Percentiles rank a stretch among this genome's conserved stretches.
Evolutionary conservation across 1,140 invertebrate species (phyloP).

Genomic region (Camponotus floridanus): DNA sequence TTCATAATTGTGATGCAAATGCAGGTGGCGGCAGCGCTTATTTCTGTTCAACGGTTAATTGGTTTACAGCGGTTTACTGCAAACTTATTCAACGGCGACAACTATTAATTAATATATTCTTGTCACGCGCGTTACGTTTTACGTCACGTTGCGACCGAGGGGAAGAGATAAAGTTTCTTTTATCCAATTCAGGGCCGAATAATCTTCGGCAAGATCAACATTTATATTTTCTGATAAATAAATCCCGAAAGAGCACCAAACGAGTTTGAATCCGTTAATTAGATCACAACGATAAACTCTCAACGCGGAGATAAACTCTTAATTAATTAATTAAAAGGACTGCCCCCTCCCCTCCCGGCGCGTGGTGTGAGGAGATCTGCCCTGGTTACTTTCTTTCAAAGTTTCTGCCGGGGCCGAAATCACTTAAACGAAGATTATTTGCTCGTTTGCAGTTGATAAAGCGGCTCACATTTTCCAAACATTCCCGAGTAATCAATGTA

Average conservation of each 20-base stretch:
- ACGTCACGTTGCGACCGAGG: neutral
- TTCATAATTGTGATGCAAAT: conserved; percentile 56
- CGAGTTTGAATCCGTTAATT: conserved; percentile 47
- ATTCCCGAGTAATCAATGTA: conserved; percentile 33
- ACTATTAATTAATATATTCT: conserved; percentile 54
- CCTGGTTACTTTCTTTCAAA: conserved; percentile 52
- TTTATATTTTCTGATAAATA: conserved; percentile 59
- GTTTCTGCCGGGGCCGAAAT: conserved; percentile 23
- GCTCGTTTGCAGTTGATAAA: conserved; percentile 17
- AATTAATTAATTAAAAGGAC: conserved; percentile 61
- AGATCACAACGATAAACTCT: conserved; percentile 60
- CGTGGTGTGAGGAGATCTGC: neutral
- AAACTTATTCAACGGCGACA: conserved; percentile 43
- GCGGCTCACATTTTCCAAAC: neutral
- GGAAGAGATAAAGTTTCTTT: conserved; percentile 1
- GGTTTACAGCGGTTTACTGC: conserved; percentile 17
- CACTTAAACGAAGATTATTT: conserved; percentile 45
- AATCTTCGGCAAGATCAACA: conserved; percentile 46
- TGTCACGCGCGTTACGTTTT: conserved; percentile 28
- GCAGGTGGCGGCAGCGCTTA: neutral
- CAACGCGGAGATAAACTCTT: conserved; percentile 51
- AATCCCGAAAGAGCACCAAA: conserved; percentile 35
- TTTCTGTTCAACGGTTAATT: conserved; percentile 51
- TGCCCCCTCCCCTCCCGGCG: neutral
- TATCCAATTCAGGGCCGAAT: conserved; percentile 30